Evolutionary conservation across 1,140 invertebrate species (phyloP).

Genomic region (Lasioglossum baleicum): DNA sequence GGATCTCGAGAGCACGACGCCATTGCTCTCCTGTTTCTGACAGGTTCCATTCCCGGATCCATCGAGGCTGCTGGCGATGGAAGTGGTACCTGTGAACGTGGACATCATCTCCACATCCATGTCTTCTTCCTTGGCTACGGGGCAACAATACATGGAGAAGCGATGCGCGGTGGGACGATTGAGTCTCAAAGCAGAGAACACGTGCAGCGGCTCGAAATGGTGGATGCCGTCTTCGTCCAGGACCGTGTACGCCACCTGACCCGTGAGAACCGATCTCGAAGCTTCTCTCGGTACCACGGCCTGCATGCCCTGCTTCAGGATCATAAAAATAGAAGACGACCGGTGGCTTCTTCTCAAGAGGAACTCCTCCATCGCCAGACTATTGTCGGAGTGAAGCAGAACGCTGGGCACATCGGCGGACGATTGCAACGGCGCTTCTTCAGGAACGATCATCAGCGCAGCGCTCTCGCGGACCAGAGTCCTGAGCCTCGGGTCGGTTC

Average conservation of each 20-base stretch:
- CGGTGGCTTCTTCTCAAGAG: constrained; percentile 83
- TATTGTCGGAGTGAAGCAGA: constrained; percentile 84
- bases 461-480: constrained; percentile 87
- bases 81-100: constrained; percentile 67
- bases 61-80: constrained; percentile 68
- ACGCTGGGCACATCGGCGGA: constrained; percentile 85
- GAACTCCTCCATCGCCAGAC: constrained; percentile 88
- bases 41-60: constrained; percentile 63
- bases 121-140: constrained; percentile 81
- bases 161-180: constrained; percentile 83
- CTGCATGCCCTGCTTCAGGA: constrained; percentile 88
- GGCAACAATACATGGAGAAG: constrained; percentile 85
- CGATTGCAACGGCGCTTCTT: constrained; percentile 82
- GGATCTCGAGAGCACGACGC: constrained; percentile 65
- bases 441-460: constrained; percentile 84
- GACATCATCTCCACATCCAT: constrained; percentile 70
- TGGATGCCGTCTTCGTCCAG: constrained; percentile 88
- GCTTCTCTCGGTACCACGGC: constrained; percentile 88
- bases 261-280: constrained; percentile 86
- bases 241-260: constrained; percentile 87
- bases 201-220: constrained; percentile 88
- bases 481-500: constrained; percentile 84
- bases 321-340: constrained; percentile 83
- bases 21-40: constrained; percentile 60
- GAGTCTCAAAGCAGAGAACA: constrained; percentile 85